Base-by-base conservation (phyloP, 2,113 vertebrate genomes). In the Brienomyrus longianalis region DNA sequence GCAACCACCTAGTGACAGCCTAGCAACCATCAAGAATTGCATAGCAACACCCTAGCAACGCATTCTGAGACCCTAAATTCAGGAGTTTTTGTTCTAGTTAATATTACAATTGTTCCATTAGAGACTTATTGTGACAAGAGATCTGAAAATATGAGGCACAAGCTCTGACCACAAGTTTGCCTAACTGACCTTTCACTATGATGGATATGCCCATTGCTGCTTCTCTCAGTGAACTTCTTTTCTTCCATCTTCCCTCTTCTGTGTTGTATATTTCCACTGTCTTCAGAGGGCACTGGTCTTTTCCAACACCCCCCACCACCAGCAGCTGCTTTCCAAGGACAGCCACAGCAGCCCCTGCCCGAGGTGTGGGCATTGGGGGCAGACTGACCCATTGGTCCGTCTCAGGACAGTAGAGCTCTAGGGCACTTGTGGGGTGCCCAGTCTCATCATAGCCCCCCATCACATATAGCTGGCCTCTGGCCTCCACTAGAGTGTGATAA, bases 211-310 rank as follows among this genome's bases (percentile, higher is more conserved):
- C 98, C 98, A 99, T 99, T 90, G 98, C 95, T 0, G 98, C 96
- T 91, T 99, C 98, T 0, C 98, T 95, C 52, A 99, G 95, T 0
- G 96, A 92, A 59, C 96, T 98, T 93, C 97, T 97, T 95, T 97
- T 99, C 95, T 96, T 98, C 98, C 98, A 99, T 93, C 95, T 97
- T 84, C 98, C 97, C 87, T 99, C 98, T 0, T 99, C 98, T 2
- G 97, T 95, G 94, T 95, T 96, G 95, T 97, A 99, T 95, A 98
- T 95, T 95, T 99, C 98, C 94, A 99, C 98, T 31, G 96, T 96
- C 95, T 97, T 98, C 90, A 99, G 93, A 0, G 98, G 98, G 91
- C 94, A 95, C 95, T 99, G 98, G 77, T 95, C 94, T n/a, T 93
- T 95, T 27, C 97, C 98, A 0, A 99, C 97, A 0, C 98, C 98